Base-by-base conservation (phyloP, 1,140 invertebrate species). In the Eupristina koningsbergeri region DNA sequence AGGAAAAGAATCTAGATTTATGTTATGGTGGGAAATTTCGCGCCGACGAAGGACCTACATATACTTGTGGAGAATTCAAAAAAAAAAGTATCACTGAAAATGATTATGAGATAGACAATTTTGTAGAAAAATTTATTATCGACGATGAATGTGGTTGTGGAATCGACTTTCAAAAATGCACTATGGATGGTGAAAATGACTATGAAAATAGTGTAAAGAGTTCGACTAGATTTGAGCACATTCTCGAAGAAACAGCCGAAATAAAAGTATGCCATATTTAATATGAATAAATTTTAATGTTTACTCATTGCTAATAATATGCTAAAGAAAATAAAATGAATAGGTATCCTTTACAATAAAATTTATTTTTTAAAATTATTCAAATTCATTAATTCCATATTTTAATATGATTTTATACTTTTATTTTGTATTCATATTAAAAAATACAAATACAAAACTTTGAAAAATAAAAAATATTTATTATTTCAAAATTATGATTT, bases 1-100 rank as follows among this genome's bases (percentile, higher is more conserved):
- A 86, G 13, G 17, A 88, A 86, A 85, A 73, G 83, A 82, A 84
- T 85, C 69, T 1, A 85, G 86, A 87, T 9, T 84, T 84, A 1
- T 91, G 90, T 45, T 87, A 84, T 17, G 90, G 86, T 3, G 84
- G 86, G 15, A 89, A 88, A 67, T 89, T 86, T 31, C 86, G 87
- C 53, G 87, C 87, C 0, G 0, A 83, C 0, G 83, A 87, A 69
- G 5, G 11, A 22, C 76, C 83, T 17, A 86, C 86, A 7, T 86
- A 80, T 67, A 85, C 86, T 7, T 90, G 89, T 53, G 84, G 85
- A 11, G 77, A 84, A 17, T 87, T 88, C 76, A 86, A 85, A 0
- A 85, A 79, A 11, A 85, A 90, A 39, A 87, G 86, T 88, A 88
- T 39, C 64, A 84, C 58, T 53, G 69, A 85, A 73, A 0, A 69